phyloP scores from a whole-genome alignment of 2,113 vertebrate species.

The Colius striatus region DNA sequence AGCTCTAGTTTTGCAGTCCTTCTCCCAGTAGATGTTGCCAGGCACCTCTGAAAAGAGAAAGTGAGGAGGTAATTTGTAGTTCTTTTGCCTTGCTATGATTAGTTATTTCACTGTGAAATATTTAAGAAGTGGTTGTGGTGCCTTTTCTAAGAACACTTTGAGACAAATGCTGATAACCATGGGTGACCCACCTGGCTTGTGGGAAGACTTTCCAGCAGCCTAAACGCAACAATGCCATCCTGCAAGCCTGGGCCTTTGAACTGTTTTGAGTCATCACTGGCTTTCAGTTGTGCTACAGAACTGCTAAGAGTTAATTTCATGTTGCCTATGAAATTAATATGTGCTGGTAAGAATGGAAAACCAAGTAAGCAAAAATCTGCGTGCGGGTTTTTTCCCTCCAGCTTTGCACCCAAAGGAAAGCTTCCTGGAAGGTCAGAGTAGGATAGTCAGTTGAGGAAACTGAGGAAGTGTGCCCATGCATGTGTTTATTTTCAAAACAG shows the following conservation, averaged over 20 bases:
- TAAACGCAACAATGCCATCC: not conserved
- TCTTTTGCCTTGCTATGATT: not conserved
- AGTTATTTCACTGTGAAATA: not conserved
- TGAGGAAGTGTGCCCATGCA: rapidly evolving
- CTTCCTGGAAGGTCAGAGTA: not conserved
- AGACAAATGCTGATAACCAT: not conserved
- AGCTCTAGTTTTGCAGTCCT: not conserved
- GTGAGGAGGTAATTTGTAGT: not conserved
- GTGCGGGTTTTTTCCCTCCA: not conserved
- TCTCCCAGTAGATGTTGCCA: not conserved
- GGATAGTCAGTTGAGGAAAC: not conserved
- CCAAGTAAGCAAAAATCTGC: not conserved
- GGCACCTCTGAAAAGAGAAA: not conserved
- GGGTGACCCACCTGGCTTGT: not conserved
- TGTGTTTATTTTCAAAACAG: not conserved
- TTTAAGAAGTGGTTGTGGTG: not conserved
- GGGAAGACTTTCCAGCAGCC: not conserved
- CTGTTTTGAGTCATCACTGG: not conserved
- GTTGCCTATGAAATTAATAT: not conserved
- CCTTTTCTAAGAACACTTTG: not conserved
- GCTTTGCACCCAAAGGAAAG: not conserved
- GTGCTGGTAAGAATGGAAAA: not conserved
- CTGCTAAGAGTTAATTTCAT: not conserved
- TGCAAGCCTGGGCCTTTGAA: not conserved
- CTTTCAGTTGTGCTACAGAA: not conserved